phyloP scores from a whole-genome alignment of 2,888 invertebrate genomes.

The Cylindroiulus punctatus region DNA sequence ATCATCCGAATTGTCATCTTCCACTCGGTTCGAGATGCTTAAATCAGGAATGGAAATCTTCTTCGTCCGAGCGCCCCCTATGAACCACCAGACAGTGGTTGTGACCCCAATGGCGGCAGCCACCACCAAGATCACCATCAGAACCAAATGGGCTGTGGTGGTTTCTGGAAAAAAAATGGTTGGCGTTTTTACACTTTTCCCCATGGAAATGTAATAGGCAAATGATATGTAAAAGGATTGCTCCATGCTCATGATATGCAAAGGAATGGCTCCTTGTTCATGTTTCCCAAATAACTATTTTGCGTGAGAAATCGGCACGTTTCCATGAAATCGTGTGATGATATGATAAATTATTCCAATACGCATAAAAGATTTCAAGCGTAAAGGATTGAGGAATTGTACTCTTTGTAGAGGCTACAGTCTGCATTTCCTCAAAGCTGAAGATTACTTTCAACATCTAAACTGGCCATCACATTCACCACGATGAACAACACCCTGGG shows the following conservation, averaged over 20 bases:
- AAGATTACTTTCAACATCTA: too few relatives aligned
- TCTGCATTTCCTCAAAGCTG: too few relatives aligned
- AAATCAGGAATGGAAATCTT: neutral
- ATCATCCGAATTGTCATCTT: neutral
- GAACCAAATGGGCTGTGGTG: conserved; percentile 51
- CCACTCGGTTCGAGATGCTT: neutral
- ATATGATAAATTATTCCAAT: too few relatives aligned
- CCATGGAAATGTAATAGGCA: neutral
- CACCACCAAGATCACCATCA: conserved; percentile 49
- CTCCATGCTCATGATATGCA: too few relatives aligned
- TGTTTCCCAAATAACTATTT: neutral
- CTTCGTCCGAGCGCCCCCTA: neutral
- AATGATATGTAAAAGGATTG: neutral
- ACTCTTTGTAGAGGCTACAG: too few relatives aligned
- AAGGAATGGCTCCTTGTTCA: too few relatives aligned
- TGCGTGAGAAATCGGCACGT: neutral
- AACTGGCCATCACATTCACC: too few relatives aligned
- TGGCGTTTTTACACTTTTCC: neutral
- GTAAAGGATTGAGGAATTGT: too few relatives aligned
- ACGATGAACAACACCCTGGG: too few relatives aligned
- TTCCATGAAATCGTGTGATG: too few relatives aligned
- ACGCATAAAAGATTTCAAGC: too few relatives aligned
- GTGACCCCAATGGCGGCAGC: conserved; percentile 37
- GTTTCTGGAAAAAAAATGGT: conserved; percentile 44
- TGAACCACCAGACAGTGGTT: conserved; percentile 51